phyloP scores from a whole-genome alignment of 2,888 invertebrate genomes.

The Macaria notata region DNA sequence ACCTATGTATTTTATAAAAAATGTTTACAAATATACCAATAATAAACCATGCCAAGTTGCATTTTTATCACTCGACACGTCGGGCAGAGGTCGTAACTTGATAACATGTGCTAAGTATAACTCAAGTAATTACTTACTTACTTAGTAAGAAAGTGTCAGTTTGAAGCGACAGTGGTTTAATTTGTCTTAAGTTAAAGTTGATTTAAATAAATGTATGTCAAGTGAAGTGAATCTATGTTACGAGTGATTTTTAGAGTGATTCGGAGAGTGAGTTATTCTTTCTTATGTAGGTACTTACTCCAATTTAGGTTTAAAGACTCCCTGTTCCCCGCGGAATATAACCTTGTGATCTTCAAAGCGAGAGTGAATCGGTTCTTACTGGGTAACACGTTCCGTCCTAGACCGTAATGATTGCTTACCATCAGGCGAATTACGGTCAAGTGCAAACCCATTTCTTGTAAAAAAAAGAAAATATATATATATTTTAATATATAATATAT shows the following conservation, averaged over 20 bases:
- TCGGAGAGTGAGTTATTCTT: constrained; percentile 2
- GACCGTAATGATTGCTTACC: too few species aligned
- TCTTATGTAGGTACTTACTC: not conserved
- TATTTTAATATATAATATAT: not conserved
- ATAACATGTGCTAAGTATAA: not conserved
- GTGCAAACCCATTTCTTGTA: too few species aligned
- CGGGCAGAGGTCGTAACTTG: not conserved
- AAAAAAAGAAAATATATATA: not conserved
- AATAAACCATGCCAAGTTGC: not conserved
- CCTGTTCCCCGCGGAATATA: too few species aligned
- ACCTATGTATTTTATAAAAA: too few species aligned
- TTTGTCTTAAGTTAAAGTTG: not conserved
- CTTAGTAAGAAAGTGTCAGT: not conserved
- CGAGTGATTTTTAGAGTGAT: not conserved
- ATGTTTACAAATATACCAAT: not conserved
- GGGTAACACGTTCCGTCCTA: too few species aligned
- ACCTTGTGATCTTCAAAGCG: too few species aligned
- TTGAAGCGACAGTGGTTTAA: not conserved
- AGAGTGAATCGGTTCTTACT: too few species aligned
- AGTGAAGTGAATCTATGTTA: constrained; percentile 4
- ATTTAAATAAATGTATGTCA: not conserved
- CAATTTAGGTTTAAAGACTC: too few species aligned
- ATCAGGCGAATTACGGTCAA: too few species aligned
- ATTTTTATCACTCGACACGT: not conserved
- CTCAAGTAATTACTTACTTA: not conserved